Evolutionary conservation across 2,797 vertebrate genomes (phyloP).

Genomic region (Caiman crocodilus): DNA sequence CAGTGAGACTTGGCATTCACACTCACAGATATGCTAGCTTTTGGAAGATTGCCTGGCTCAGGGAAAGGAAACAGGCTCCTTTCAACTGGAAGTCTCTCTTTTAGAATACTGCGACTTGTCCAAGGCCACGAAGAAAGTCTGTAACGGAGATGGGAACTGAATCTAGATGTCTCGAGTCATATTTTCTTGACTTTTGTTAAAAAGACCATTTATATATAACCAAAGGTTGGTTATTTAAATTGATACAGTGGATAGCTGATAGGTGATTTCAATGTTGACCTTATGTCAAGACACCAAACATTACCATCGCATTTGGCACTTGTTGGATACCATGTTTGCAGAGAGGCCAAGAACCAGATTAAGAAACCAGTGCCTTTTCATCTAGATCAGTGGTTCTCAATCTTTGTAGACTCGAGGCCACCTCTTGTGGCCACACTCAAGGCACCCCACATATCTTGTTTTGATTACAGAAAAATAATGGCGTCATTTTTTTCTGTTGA

Average conservation of each 20-base stretch:
- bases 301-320: not conserved
- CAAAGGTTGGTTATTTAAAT: no score
- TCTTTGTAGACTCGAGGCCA: no score
- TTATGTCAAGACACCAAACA: not conserved
- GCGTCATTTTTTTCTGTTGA: no score
- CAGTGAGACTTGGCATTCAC: no score
- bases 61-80: not conserved
- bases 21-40: no score
- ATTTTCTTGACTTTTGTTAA: not conserved
- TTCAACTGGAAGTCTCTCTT: not conserved
- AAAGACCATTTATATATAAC: no score
- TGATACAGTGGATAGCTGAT: no score
- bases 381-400: no score
- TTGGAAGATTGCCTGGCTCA: no score
- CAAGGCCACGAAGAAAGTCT: not conserved
- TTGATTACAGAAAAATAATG: no score
- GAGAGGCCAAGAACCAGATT: conserved; percentile 7
- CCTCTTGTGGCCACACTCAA: no score
- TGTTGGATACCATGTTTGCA: not conserved
- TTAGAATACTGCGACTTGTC: not conserved
- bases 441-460: no score
- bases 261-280: not conserved
- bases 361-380: not conserved
- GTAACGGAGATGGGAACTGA: not conserved
- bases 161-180: not conserved